phyloP scores from a whole-genome alignment of 37 sponge, comb jelly and placozoan genomes.

The Petrosia ficiformis region DNA sequence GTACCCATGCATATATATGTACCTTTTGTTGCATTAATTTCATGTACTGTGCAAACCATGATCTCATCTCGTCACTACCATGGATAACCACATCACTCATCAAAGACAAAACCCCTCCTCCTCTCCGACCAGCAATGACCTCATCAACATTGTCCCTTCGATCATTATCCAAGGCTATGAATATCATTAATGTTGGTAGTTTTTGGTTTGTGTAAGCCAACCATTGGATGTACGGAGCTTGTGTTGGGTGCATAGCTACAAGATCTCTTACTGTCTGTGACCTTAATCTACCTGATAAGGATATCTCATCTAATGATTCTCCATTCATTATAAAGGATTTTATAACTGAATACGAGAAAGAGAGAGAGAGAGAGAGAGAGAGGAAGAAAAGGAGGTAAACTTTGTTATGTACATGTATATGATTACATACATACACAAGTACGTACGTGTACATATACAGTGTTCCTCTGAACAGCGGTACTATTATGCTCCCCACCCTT shows the following conservation, averaged over 20 bases:
- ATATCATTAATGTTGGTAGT: constrained; percentile 63
- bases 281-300: constrained; percentile 48
- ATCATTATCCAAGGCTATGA: constrained; percentile 53
- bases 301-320: constrained; percentile 69
- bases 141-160: not conserved
- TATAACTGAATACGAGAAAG: constrained; percentile 34
- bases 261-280: constrained; percentile 36
- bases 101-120: constrained; percentile 48
- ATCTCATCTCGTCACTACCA: constrained; percentile 45
- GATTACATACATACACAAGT: no score
- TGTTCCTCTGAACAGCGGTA: no score
- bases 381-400: not conserved
- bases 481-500: no score
- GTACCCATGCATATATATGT: not conserved
- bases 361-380: not conserved
- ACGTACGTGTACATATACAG: not conserved
- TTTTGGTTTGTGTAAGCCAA: constrained; percentile 48
- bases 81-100: constrained; percentile 47
- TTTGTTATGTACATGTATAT: no score
- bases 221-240: constrained; percentile 38
- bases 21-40: constrained; percentile 80
- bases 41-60: constrained; percentile 74
- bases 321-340: constrained; percentile 51
- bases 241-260: constrained; percentile 37
- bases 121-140: not conserved